A percentile compares a stretch with the other conserved stretches of the same genome.
phyloP scores from a whole-genome alignment of 1,140 invertebrate species.

The Meloidogyne hapla region DNA sequence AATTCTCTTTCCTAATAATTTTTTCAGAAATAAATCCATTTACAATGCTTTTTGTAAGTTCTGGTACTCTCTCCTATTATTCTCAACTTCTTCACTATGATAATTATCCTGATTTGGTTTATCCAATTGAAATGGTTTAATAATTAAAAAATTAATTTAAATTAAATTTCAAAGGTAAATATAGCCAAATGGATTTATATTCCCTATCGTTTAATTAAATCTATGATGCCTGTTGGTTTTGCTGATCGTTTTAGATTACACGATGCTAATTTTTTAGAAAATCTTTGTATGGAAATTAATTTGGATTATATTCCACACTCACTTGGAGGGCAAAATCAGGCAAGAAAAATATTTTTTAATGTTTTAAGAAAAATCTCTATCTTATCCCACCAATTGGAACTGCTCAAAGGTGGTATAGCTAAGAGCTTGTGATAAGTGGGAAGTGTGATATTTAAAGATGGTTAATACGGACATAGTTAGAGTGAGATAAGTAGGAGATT shows the following conservation, averaged over 20 bases:
- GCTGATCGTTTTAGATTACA: conserved; percentile 60
- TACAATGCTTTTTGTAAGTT: conserved; percentile 62
- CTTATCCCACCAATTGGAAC: too few species aligned
- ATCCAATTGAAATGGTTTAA: conserved; percentile 59
- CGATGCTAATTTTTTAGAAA: conserved; percentile 56
- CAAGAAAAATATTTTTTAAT: conserved; percentile 7
- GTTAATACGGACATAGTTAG: too few species aligned
- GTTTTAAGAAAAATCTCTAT: too few species aligned
- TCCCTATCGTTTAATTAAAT: conserved; percentile 52
- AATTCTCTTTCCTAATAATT: not conserved
- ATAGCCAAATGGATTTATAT: conserved; percentile 64
- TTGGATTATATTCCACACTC: conserved; percentile 55
- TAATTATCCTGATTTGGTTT: conserved; percentile 62
- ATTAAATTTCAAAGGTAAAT: conserved; percentile 39
- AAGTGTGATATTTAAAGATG: too few species aligned
- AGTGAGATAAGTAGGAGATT: too few species aligned
- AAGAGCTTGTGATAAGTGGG: too few species aligned
- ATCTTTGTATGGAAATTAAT: conserved; percentile 52
- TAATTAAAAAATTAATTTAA: not conserved
- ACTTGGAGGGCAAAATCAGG: conserved; percentile 57
- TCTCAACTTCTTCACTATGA: conserved; percentile 63
- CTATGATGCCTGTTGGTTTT: conserved; percentile 64
- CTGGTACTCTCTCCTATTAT: conserved; percentile 61
- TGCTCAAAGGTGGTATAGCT: too few species aligned
- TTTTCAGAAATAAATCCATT: conserved; percentile 64